These are phyloP conservation scores for Antrozous pallidus DNA, from an alignment of 2,797 vertebrate species.

Conservation along the genomic window DNA sequence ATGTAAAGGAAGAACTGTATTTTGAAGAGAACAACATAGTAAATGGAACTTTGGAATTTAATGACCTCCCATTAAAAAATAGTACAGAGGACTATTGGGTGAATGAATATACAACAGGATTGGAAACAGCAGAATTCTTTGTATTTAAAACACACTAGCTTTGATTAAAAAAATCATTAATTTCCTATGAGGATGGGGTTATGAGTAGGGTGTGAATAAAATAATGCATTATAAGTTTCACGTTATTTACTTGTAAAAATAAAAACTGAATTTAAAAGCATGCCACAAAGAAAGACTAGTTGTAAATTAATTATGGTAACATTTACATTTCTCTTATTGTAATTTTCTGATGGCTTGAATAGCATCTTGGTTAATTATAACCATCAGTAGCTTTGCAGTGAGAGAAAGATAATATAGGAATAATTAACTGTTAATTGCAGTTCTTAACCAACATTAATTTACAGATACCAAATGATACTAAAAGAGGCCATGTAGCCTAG, in stretches of 20 bases:
- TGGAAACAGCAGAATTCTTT: neutral
- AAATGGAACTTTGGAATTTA: neutral
- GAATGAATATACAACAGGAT: neutral
- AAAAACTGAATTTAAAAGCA: neutral
- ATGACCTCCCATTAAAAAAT: neutral
- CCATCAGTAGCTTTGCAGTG: neutral
- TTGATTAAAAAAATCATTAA: neutral
- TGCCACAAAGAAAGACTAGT: neutral
- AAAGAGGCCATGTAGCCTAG: neutral
- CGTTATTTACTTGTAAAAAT: neutral
- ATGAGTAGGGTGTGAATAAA: neutral
- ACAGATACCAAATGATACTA: neutral
- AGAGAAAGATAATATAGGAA: neutral
- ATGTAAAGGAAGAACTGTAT: neutral
- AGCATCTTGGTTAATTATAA: neutral
- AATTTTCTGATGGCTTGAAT: neutral
- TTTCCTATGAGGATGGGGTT: conserved; percentile 20
- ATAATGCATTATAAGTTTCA: neutral
- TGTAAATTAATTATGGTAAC: neutral
- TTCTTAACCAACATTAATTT: neutral
- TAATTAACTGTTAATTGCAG: neutral
- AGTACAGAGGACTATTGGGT: neutral
- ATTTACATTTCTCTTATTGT: neutral
- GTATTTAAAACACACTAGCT: neutral
- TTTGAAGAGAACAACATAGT: neutral